These are phyloP conservation scores for Alloplasta piceator DNA, from an alignment of 2,888 invertebrate genomes.

Conservation along the genomic window DNA sequence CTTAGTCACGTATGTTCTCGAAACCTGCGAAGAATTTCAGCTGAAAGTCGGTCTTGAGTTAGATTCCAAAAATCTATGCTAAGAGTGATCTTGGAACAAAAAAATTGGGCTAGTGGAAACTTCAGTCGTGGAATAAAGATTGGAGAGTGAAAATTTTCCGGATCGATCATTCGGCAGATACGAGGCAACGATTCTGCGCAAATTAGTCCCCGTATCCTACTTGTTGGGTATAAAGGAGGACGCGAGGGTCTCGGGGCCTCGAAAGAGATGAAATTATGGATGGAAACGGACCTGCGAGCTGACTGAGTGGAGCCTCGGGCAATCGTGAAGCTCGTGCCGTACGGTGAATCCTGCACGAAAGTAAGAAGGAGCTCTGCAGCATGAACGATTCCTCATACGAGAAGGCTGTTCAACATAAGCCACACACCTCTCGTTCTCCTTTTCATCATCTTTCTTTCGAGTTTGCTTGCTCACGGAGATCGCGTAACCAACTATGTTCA, in stretches of 20 bases:
- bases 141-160: too few relatives aligned
- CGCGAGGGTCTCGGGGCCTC: constrained; percentile 55
- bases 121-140: too few relatives aligned
- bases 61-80: too few relatives aligned
- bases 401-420: neutral
- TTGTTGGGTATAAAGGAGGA: constrained; percentile 70
- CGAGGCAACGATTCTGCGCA: constrained; percentile 47
- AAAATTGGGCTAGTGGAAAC: too few relatives aligned
- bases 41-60: too few relatives aligned
- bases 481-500: neutral
- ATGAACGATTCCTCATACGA: constrained; percentile 40
- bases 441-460: constrained; percentile 29
- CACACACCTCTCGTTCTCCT: constrained; percentile 32
- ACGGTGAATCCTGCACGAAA: constrained; percentile 64
- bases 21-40: too few relatives aligned
- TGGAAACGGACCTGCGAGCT: constrained; percentile 48
- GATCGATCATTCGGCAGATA: neutral
- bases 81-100: too few relatives aligned
- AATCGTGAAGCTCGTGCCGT: constrained; percentile 75
- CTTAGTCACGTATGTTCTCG: too few relatives aligned
- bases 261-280: constrained; percentile 3
- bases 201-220: constrained; percentile 62
- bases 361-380: constrained; percentile 61
- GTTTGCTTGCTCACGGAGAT: constrained; percentile 8
- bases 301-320: constrained; percentile 53